Evolutionary conservation across 2,888 invertebrate species (phyloP).

Genomic region (Carterocephalus palaemon): DNA sequence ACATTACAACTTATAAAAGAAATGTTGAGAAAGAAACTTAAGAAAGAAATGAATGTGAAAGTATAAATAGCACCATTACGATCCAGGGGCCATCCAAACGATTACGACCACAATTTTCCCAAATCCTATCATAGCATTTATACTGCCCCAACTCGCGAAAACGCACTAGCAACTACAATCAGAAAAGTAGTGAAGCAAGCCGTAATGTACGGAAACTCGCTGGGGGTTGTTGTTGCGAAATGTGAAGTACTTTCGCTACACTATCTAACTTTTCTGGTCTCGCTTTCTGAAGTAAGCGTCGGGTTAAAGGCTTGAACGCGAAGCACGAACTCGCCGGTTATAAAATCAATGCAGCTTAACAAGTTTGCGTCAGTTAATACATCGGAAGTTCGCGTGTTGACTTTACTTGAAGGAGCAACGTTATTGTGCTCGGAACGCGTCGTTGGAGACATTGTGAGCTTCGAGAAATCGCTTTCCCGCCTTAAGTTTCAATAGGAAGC

Average conservation of each 20-base stretch:
- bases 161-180: constrained; percentile 36
- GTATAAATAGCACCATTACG: not conserved
- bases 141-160: not conserved
- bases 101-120: not conserved
- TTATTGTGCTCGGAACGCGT: constrained; percentile 9
- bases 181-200: constrained; percentile 42
- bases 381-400: constrained; percentile 52
- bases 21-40: no score
- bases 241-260: constrained; percentile 42
- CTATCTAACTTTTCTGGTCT: constrained; percentile 55
- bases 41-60: no score
- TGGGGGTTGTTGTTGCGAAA: constrained; percentile 11
- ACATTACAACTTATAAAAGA: no score
- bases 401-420: constrained; percentile 4
- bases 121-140: not conserved
- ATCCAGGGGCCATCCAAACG: not conserved
- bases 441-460: constrained; percentile 4
- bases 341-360: constrained; percentile 61
- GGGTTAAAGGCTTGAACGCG: constrained; percentile 42
- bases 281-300: constrained; percentile 43
- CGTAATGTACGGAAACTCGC: constrained; percentile 42
- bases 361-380: constrained; percentile 56
- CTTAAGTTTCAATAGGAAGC: no score
- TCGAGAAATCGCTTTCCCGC: no score
- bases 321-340: constrained; percentile 42